Base-by-base conservation (phyloP, 1,140 invertebrate genomes). In the Ooceraea biroi region DNA sequence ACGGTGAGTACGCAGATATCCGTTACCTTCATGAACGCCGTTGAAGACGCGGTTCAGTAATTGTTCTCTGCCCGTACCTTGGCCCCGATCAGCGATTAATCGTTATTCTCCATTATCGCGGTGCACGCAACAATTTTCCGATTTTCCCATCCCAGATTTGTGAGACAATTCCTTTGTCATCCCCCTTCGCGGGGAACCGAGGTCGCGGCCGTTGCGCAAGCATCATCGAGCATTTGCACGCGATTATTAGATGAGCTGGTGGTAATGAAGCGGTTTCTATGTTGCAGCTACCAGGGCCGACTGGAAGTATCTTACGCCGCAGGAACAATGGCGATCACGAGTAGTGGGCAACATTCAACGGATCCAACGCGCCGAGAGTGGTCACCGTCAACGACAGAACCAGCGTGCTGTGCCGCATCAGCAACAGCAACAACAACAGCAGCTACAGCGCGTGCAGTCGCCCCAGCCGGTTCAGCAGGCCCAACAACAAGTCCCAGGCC, bases 241-340 rank as follows among this genome's bases (percentile, higher is more conserved):
- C 36, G 36, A 36, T 36, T 36, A 7, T 7, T 36, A 36, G 36
- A 36, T 61, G 44, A 61, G 22, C 71, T 25, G 36, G 7, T 74
- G 50, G 22, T 61, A 55, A 11, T 78, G 61, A 78, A 66, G 30
- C 46, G 17, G 57, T 65, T 22, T 61, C 12, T 55, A n/a, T 3
- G 10, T 88, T 86, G 10, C 52, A 94, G 93, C 92, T 12, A 82
- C 85, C 41, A 92, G 86, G 82, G 85, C 94, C 17, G 90, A 91
- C 44, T 93, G 91, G 91, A 92, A 93, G 30, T 84, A 90, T 0
- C 91, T 90, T 65, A 82, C 87, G 0, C 90, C 90, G 0, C 88
- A 76, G n/a, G 83, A 57, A 0, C 83, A 85, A 72, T 90, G 87
- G 87, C 92, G 82, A 10, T 52, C 87, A 4, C 89, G 90, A 5